Evolutionary conservation across 2,888 invertebrate species (phyloP).

Genomic region (Molanna angustata): DNA sequence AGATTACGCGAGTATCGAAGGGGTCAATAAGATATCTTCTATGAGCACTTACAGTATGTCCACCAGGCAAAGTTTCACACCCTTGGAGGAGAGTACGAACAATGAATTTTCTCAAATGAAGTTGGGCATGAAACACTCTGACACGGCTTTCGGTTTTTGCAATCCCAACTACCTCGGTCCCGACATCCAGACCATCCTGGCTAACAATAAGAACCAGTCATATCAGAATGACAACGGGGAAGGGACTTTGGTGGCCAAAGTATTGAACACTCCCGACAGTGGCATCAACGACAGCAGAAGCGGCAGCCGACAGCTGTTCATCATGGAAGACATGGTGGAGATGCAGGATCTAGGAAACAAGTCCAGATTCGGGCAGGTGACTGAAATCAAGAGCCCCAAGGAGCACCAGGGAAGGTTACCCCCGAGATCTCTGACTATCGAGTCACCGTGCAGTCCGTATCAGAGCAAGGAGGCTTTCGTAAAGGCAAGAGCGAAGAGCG

Average conservation of each 20-base stretch:
- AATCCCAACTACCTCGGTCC: slow-evolving; percentile 75
- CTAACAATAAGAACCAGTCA: slow-evolving; percentile 25
- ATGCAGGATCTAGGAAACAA: slow-evolving; percentile 40
- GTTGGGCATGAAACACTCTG: slow-evolving; percentile 35
- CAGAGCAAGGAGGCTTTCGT: slow-evolving; percentile 30
- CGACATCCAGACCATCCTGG: slow-evolving; percentile 48
- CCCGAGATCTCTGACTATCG: slow-evolving; percentile 49
- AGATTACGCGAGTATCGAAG: slow-evolving; percentile 74
- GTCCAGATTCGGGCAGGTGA: slow-evolving; percentile 36
- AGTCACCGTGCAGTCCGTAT: slow-evolving; percentile 41
- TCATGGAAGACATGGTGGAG: slow-evolving; percentile 44
- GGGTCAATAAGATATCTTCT: slow-evolving; percentile 57
- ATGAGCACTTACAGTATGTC: slow-evolving; percentile 48
- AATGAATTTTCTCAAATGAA: slow-evolving; percentile 33
- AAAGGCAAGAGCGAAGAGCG: slow-evolving; percentile 55
- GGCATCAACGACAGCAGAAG: slow-evolving; percentile 54
- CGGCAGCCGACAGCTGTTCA: slow-evolving; percentile 35
- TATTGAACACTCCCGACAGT: slow-evolving; percentile 63
- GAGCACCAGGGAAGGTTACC: slow-evolving; percentile 41
- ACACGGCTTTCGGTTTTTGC: slow-evolving; percentile 64
- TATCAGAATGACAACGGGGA: slow-evolving; percentile 31
- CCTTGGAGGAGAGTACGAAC: slow-evolving; percentile 39
- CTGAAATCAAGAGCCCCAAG: slow-evolving; percentile 42
- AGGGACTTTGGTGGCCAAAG: slow-evolving; percentile 41
- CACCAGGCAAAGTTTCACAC: slow-evolving; percentile 39